Evolutionary conservation across 2,888 invertebrate genomes (phyloP).

Genomic region (Cryptus armator): DNA sequence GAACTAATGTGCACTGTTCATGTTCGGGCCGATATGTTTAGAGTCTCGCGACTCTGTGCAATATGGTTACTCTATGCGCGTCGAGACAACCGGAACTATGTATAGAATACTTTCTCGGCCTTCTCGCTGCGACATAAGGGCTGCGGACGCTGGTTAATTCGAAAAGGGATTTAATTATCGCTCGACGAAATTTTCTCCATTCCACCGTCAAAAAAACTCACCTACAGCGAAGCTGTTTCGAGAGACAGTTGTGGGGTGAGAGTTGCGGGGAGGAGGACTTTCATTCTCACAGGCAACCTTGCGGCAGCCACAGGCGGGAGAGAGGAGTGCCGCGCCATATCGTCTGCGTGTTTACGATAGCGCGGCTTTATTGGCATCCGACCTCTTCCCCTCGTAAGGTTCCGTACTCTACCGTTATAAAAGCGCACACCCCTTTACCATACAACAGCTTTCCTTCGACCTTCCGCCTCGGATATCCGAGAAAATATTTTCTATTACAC

Average conservation of each 20-base stretch:
- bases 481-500: too few relatives aligned
- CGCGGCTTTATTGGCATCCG: constrained; percentile 56
- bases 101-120: background rate
- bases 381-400: constrained; percentile 38
- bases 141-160: constrained; percentile 16
- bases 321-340: constrained; percentile 29
- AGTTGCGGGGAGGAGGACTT: constrained; percentile 1
- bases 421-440: background rate
- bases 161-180: constrained; percentile 12
- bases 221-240: background rate
- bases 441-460: background rate
- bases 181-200: constrained; percentile 27
- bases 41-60: background rate
- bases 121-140: background rate
- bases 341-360: constrained; percentile 60
- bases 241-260: background rate
- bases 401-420: constrained; percentile 1
- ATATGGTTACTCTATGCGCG: constrained; percentile 9
- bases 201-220: background rate
- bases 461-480: background rate
- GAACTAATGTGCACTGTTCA: constrained; percentile 5
- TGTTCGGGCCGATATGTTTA: constrained; percentile 6
- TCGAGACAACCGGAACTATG: background rate
- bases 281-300: background rate
- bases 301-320: background rate